phyloP scores from a whole-genome alignment of 2,888 invertebrate species.

The Elegia similella region DNA sequence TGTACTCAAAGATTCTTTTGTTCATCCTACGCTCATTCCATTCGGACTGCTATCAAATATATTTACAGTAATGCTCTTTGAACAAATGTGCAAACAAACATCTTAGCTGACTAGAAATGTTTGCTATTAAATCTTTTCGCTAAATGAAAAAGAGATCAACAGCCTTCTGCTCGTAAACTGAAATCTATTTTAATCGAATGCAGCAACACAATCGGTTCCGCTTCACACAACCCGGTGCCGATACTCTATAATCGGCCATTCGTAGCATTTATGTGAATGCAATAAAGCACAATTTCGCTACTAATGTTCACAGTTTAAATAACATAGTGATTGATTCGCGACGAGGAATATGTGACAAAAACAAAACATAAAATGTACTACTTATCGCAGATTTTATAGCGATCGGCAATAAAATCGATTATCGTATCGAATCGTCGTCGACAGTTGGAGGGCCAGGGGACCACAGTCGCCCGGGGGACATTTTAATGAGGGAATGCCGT shows the following conservation, averaged over 20 bases:
- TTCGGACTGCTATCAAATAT: constrained; percentile 12
- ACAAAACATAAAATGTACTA: constrained; percentile 49
- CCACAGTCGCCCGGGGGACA: constrained; percentile 54
- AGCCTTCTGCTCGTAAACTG: constrained; percentile 43
- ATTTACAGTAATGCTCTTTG: constrained; percentile 18
- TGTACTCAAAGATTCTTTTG: constrained; percentile 21
- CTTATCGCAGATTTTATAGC: constrained; percentile 60
- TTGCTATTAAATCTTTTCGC: constrained; percentile 17
- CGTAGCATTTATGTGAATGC: constrained; percentile 37
- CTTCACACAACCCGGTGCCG: constrained; percentile 36
- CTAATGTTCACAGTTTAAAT: constrained; percentile 49
- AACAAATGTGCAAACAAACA: constrained; percentile 4
- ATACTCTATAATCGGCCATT: constrained; percentile 1
- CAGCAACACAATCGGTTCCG: constrained; percentile 42
- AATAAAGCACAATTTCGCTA: constrained; percentile 45
- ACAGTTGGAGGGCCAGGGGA: constrained; percentile 38
- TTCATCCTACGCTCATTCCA: constrained; percentile 14
- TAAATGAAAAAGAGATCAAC: constrained; percentile 37
- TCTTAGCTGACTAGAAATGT: neutral
- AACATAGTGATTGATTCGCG: constrained; percentile 59
- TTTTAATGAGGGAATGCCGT: constrained; percentile 73
- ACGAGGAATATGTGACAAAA: constrained; percentile 51
- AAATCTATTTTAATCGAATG: constrained; percentile 47
- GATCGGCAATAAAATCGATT: constrained; percentile 71
- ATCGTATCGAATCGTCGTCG: constrained; percentile 52